These are phyloP conservation scores for Rhabditoides inermis DNA, from an alignment of 2,888 invertebrate genomes.

Conservation along the genomic window DNA sequence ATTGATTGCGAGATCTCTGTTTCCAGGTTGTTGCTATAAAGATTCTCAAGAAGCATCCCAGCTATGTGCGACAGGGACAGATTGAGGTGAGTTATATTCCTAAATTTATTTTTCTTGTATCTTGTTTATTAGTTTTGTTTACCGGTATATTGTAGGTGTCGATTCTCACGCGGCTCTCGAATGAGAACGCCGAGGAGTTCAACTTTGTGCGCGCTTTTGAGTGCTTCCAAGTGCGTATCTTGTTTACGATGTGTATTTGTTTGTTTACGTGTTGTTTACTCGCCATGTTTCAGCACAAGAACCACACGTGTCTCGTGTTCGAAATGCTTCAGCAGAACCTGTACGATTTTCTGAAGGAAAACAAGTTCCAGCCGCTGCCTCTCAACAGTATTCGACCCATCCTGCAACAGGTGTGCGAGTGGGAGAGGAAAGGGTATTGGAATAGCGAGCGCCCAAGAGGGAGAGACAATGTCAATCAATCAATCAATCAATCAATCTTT, in stretches of 20 bases:
- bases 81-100: constrained; percentile 73
- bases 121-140: too few relatives aligned
- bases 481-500: too few relatives aligned
- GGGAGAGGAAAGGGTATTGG: too few relatives aligned
- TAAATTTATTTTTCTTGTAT: constrained; percentile 36
- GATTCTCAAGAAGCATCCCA: constrained; percentile 99
- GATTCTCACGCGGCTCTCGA: constrained; percentile 61
- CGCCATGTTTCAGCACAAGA: constrained; percentile 66
- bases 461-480: too few relatives aligned
- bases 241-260: constrained; percentile 78
- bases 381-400: constrained; percentile 97
- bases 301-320: constrained; percentile 84
- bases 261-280: constrained; percentile 71
- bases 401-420: constrained; percentile 76
- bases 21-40: constrained; percentile 99
- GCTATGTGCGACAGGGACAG: constrained; percentile 98
- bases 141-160: constrained; percentile 21
- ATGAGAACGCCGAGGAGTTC: constrained; percentile 97
- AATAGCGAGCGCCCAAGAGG: too few relatives aligned
- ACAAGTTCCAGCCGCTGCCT: constrained; percentile 96
- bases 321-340: constrained; percentile 99
- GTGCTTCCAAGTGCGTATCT: constrained; percentile 71
- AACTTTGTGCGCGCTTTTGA: constrained; percentile 99
- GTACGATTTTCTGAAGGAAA: constrained; percentile 98
- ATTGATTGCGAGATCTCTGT: too few relatives aligned